Percentiles rank a stretch among this genome's conserved stretches.
Evolutionary conservation across 2,888 invertebrate species (phyloP).

Genomic region (Morpho deidamia): DNA sequence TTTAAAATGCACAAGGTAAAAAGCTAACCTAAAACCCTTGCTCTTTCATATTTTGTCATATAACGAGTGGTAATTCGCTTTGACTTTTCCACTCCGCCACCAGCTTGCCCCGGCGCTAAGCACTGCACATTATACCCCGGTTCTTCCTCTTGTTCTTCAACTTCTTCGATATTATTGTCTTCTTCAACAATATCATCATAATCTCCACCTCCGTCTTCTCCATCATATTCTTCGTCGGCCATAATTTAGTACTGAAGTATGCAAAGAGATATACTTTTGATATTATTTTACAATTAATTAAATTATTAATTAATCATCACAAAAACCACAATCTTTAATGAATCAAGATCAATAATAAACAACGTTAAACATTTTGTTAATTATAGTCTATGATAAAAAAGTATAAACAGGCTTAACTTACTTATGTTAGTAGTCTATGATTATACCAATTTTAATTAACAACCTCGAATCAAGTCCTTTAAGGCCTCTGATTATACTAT

Average conservation of each 20-base stretch:
- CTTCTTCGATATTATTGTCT: conserved; percentile 91
- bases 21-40: conserved; percentile 59
- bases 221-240: conserved; percentile 94
- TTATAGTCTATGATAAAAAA: too few relatives aligned
- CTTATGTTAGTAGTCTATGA: too few relatives aligned
- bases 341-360: too few relatives aligned
- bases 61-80: conserved; percentile 98
- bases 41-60: conserved; percentile 92
- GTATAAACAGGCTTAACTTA: too few relatives aligned
- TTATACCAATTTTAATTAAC: too few relatives aligned
- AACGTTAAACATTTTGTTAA: too few relatives aligned
- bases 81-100: conserved; percentile 89
- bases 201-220: conserved; percentile 88
- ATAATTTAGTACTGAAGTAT: conserved; percentile 51
- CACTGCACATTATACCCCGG: conserved; percentile 89
- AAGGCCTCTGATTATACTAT: too few relatives aligned
- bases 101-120: conserved; percentile 87
- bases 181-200: conserved; percentile 92
- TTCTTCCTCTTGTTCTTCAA: conserved; percentile 92
- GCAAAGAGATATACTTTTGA: too few relatives aligned
- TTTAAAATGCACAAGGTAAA: not conserved
- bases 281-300: too few relatives aligned
- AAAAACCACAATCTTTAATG: too few relatives aligned
- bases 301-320: too few relatives aligned
- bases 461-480: too few relatives aligned